Evolutionary conservation across 2,113 vertebrate species (phyloP), one percentile per base, ranked within the genome.

Genomic region (Ochotona princeps): DNA sequence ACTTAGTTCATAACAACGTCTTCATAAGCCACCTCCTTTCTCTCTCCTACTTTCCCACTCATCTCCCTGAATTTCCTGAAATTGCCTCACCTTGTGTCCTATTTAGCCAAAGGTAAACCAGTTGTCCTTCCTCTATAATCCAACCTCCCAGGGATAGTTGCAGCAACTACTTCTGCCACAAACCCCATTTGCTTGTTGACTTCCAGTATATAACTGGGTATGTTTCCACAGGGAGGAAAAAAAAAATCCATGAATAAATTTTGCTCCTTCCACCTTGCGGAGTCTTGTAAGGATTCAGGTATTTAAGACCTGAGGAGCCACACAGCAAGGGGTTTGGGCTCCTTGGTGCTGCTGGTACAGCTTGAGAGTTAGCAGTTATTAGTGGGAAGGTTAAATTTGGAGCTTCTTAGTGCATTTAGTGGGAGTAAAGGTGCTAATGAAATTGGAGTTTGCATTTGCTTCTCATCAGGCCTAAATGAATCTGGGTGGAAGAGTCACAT

Each of bases 401-500:
- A 84, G 65, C 65, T 94, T 83, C 83, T 96, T 92, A 88, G n/a
- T 83, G 88, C 66, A 85, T 88, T 96, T 35, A 83, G n/a, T 76
- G 57, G 88, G 92, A 92, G 83, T 65, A 84, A 79, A 96, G 73
- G 74, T 93, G 73, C 79, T 87, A 95, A 96, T 92, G 73, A 87
- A 95, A 87, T 49, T 57, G 44, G 69, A 30, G 90, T 88, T 95
- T 89, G 87, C 84, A 93, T 96, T 95, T 95, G 86, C 79, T 88
- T 94, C 83, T 94, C 91, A 93, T 96, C 91, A 94, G 91, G 89
- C 63, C 60, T 85, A 92, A 95, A 95, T 84, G 60, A 94, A 91
- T 84, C 47, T 84, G 30, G 38, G 69, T 82, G 75, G 78, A 89
- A 74, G 12, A 91, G 74, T 87, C 87, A 92, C 84, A 69, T 82